Evolutionary conservation across 2,113 vertebrate species (phyloP), one percentile per base, ranked within the genome.

Genomic region (Chascanopsetta lugubris): DNA sequence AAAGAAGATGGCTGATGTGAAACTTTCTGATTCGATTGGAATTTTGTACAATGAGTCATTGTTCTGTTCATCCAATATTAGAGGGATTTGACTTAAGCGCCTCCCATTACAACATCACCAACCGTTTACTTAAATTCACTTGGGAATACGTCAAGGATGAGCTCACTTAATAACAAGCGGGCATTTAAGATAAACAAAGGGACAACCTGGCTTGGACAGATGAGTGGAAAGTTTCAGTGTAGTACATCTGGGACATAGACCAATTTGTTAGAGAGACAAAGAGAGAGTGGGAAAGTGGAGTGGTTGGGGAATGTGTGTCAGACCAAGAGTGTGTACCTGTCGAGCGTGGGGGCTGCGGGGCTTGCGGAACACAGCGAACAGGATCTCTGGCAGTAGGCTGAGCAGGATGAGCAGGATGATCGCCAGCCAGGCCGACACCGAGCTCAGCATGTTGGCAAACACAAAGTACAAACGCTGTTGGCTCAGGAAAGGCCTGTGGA

Each of bases 391-490:
- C 84, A 96, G 94, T 77, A 98, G 93, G 83, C 96, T 95, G 90
- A 98, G 88, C 86, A 97, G 90, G 82, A 98, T 94, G 90, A 99
- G 94, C 82, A 97, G 88, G 81, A 98, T 92, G 91, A 99, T 95
- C 83, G 94, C 93, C 90, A 99, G 91, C 97, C 97, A 99, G 2
- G 92, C 91, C 1, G 97, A 95, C 75, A 95, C 90, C 0, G 96
- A 98, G 85, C 95, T 95, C 82, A 98, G 93, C 94, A 98, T 94
- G 72, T 97, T 94, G 79, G 95, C 94, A 87, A 99, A 98, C 80
- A 99, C 93, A 85, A 96, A 98, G 90, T 97, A 97, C 93, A 99
- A 94, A 87, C 96, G 93, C 82, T 98, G 97, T 82, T 99, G 95
- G 81, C 86, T 94, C 87, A 98, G 89, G 90, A 98, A 98, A 73